phyloP scores from a whole-genome alignment of 2,113 vertebrate genomes.

The Actinemys pallida region DNA sequence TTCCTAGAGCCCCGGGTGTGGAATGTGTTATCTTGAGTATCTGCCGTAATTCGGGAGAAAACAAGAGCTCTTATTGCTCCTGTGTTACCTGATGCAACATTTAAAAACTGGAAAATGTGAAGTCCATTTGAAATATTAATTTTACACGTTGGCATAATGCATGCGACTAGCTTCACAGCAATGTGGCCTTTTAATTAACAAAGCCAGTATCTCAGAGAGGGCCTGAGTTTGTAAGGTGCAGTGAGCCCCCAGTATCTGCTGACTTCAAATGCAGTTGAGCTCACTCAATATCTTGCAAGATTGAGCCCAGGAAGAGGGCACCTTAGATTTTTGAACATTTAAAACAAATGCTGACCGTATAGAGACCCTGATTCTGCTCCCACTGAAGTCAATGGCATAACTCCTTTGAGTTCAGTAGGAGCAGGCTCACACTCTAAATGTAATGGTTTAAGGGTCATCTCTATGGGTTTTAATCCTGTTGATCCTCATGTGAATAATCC shows the following conservation, averaged over 20 bases:
- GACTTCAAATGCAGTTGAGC: background rate
- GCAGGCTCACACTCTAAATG: background rate
- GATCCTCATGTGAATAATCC: background rate
- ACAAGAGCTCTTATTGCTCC: background rate
- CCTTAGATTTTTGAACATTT: background rate
- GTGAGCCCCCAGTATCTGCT: background rate
- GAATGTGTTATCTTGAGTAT: background rate
- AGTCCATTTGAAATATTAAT: background rate
- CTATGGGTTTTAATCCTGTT: constrained; percentile 9
- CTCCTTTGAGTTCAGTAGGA: background rate
- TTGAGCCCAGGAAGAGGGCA: background rate
- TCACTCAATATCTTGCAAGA: background rate
- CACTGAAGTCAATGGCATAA: background rate
- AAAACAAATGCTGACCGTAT: background rate
- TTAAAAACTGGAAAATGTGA: background rate
- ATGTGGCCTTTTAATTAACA: background rate
- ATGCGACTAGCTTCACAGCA: background rate
- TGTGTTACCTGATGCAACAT: background rate
- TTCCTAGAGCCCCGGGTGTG: background rate
- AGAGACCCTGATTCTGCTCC: background rate
- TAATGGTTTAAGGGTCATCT: constrained; percentile 17
- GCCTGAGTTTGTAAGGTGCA: background rate
- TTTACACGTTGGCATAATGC: background rate
- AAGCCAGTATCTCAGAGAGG: background rate
- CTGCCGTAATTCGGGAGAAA: background rate